Conservation (phyloP, 2,797 vertebrate genomes). For the Lutjanus campechanus region DNA sequence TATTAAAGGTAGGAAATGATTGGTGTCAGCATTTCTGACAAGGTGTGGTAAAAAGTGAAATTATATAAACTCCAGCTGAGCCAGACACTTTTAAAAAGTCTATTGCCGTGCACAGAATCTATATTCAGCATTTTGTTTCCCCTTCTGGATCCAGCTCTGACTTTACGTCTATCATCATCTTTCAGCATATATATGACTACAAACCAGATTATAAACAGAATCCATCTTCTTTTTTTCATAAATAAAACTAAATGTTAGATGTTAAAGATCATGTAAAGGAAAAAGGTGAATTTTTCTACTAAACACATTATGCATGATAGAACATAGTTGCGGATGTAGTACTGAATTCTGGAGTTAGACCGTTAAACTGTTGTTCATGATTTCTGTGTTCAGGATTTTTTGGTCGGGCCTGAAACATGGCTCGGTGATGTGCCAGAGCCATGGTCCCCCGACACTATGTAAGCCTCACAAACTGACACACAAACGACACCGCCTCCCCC, state of each 20-base stretch:
- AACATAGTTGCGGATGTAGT: too few relatives aligned
- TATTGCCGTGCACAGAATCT: constrained; percentile 15
- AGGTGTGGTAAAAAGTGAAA: constrained; percentile 49
- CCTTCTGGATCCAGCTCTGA: constrained; percentile 5
- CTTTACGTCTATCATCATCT: background rate
- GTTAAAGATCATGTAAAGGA: too few relatives aligned
- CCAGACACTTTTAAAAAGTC: constrained; percentile 23
- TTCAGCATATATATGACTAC: constrained; percentile 3
- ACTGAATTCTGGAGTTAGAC: too few relatives aligned
- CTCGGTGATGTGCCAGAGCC: too few relatives aligned
- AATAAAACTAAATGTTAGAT: background rate
- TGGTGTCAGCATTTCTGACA: constrained; percentile 65
- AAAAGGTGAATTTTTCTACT: too few relatives aligned
- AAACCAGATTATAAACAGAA: constrained; percentile 24
- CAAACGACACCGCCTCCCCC: too few relatives aligned
- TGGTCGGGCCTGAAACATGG: too few relatives aligned
- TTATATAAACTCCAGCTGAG: constrained; percentile 50
- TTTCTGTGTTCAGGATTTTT: too few relatives aligned
- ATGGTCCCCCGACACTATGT: too few relatives aligned
- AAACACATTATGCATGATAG: too few relatives aligned
- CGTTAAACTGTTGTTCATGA: too few relatives aligned
- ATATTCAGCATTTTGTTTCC: constrained; percentile 6
- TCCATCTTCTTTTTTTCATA: background rate
- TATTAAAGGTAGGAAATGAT: constrained; percentile 55
- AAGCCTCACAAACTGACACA: too few relatives aligned